Evolutionary conservation across 2,888 invertebrate species (phyloP).

Genomic region (Petrophora chlorosata): DNA sequence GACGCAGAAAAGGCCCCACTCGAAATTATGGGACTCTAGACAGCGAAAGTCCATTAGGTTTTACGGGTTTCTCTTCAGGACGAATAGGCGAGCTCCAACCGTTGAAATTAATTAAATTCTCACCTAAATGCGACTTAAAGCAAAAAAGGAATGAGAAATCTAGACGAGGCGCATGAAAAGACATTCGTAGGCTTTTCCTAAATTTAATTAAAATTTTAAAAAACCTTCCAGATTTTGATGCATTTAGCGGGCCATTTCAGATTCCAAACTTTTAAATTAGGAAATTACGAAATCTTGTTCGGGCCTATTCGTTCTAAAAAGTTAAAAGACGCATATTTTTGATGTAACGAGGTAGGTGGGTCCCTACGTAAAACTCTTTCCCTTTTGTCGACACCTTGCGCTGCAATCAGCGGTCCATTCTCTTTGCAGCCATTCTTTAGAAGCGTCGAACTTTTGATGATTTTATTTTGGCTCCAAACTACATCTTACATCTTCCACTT

Average conservation of each 20-base stretch:
- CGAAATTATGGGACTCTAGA: conserved; percentile 72
- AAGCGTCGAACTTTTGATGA: conserved; percentile 17
- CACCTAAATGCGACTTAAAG: conserved; percentile 61
- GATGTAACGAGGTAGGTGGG: conserved; percentile 38
- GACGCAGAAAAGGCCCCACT: conserved; percentile 58
- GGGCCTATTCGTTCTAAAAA: conserved; percentile 5
- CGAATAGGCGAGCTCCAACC: conserved; percentile 68
- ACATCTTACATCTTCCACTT: neutral
- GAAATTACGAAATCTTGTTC: conserved; percentile 8
- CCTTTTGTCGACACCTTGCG: conserved; percentile 45
- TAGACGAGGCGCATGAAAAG: conserved; percentile 31
- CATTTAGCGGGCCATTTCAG: neutral
- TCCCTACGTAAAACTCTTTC: conserved; percentile 29
- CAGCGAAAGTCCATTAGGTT: conserved; percentile 82
- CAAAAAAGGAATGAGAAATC: conserved; percentile 48
- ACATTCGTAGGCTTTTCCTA: conserved; percentile 24
- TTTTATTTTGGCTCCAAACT: conserved; percentile 14
- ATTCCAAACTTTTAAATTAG: conserved; percentile 3
- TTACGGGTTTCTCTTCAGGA: conserved; percentile 74
- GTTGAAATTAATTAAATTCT: conserved; percentile 78
- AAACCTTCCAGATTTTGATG: neutral
- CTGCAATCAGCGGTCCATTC: conserved; percentile 54
- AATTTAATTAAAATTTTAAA: conserved; percentile 23
- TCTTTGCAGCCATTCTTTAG: conserved; percentile 35
- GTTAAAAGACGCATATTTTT: conserved; percentile 17